Conservation (phyloP, 2,113 vertebrate species). For the Pholis gunnellus region DNA sequence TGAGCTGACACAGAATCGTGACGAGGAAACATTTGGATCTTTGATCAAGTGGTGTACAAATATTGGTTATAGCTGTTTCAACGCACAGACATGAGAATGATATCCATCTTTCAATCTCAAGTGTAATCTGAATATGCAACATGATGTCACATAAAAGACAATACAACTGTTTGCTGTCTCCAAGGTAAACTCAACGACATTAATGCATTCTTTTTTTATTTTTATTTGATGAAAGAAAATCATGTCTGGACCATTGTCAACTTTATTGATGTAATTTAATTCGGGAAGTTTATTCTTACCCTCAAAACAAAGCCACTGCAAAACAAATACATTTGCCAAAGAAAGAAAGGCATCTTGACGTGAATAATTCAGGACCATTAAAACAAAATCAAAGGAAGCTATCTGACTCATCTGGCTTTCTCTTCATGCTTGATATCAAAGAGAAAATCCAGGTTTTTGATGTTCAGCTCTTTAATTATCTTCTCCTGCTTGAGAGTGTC, state of each 20-base stretch:
- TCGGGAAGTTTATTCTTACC: neutral
- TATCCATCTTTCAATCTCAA: neutral
- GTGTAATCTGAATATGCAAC: neutral
- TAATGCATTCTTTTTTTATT: neutral
- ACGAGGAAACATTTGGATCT: too few relatives aligned
- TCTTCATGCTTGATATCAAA: slow-evolving; percentile 50
- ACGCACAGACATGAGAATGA: neutral
- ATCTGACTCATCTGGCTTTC: slow-evolving; percentile 29
- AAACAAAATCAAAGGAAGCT: slow-evolving; percentile 20
- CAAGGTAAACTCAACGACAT: neutral
- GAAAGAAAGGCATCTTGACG: slow-evolving; percentile 16
- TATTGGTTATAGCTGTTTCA: neutral
- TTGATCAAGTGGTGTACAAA: neutral
- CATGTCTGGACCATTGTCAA: neutral
- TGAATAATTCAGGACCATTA: slow-evolving; percentile 32
- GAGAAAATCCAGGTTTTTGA: slow-evolving; percentile 16
- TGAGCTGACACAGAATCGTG: neutral
- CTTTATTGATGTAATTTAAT: neutral
- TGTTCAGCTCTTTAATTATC: slow-evolving; percentile 34
- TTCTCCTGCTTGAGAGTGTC: slow-evolving; percentile 18
- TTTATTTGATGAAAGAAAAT: neutral
- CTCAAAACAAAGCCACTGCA: slow-evolving; percentile 35
- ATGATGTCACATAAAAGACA: neutral
- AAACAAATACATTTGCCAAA: slow-evolving; percentile 41
- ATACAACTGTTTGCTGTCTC: neutral